Conservation (phyloP, 2,113 vertebrate genomes). For the Phrynocephalus versicolor region DNA sequence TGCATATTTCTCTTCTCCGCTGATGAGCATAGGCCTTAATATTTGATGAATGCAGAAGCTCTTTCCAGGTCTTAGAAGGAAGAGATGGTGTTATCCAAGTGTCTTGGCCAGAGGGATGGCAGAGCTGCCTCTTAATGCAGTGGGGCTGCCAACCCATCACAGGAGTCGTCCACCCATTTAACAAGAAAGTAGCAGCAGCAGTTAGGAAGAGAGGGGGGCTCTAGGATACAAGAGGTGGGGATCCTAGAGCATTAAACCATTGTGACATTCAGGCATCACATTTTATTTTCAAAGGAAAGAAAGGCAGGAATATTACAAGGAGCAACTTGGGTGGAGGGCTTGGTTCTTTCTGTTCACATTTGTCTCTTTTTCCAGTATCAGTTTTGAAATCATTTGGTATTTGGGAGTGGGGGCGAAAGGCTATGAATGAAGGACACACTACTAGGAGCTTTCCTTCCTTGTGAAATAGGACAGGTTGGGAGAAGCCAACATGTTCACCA, state of each 20-base stretch:
- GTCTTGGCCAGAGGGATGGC: slow-evolving; percentile 12
- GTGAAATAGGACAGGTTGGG: too few species aligned
- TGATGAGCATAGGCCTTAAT: background rate
- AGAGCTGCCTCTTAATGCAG: background rate
- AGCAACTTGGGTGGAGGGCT: background rate
- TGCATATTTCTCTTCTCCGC: background rate
- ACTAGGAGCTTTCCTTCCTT: too few species aligned
- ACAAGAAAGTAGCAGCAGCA: background rate
- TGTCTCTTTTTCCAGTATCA: background rate
- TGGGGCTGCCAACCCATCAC: too few species aligned
- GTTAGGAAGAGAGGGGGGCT: background rate
- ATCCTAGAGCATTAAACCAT: background rate
- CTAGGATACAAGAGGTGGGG: background rate
- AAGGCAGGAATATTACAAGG: background rate
- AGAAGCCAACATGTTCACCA: too few species aligned
- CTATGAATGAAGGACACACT: too few species aligned
- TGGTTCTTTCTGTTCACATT: background rate
- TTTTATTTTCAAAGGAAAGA: background rate
- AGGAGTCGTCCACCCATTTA: background rate
- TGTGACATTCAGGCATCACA: background rate
- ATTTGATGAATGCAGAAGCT: slow-evolving; percentile 2
- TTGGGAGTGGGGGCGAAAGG: too few species aligned
- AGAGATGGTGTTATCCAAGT: background rate
- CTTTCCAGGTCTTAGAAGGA: background rate
- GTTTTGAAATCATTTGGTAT: too few species aligned